These are phyloP conservation scores for Haliclona indistincta DNA, from an alignment of 37 sponge, comb jelly and placozoan species.

Conservation along the genomic window DNA sequence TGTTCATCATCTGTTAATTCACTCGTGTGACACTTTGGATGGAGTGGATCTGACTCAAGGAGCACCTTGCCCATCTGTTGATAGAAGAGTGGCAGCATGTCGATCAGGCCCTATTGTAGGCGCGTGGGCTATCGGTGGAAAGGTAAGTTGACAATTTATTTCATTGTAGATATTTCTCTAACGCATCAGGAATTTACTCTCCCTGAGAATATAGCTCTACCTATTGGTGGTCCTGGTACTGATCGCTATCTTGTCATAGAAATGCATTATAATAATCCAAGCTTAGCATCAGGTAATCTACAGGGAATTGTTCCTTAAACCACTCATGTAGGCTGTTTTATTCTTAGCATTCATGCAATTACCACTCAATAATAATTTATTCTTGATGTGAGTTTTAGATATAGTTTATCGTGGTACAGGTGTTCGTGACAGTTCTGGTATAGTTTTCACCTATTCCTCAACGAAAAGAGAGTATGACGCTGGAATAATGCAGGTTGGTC, in stretches of 20 bases:
- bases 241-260: slow-evolving; percentile 32
- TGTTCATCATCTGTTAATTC: slow-evolving; percentile 66
- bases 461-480: background rate
- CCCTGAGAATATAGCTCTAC: slow-evolving; percentile 64
- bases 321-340: no score
- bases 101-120: background rate
- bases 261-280: slow-evolving; percentile 76
- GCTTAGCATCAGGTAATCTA: slow-evolving; percentile 21
- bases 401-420: background rate
- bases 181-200: slow-evolving; percentile 58
- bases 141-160: no score
- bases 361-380: background rate
- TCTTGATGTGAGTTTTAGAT: background rate
- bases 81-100: background rate
- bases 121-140: slow-evolving; percentile 50
- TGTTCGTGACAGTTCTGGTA: background rate
- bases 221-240: slow-evolving; percentile 59
- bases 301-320: no score
- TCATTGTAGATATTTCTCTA: no score
- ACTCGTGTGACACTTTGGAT: slow-evolving; percentile 31
- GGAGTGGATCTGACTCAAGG: slow-evolving; percentile 7
- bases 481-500: background rate
- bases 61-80: slow-evolving; percentile 2
- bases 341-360: slow-evolving; percentile 1
- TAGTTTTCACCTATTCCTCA: background rate